phyloP scores from a whole-genome alignment of 2,113 vertebrate species.

The Calcarius ornatus region DNA sequence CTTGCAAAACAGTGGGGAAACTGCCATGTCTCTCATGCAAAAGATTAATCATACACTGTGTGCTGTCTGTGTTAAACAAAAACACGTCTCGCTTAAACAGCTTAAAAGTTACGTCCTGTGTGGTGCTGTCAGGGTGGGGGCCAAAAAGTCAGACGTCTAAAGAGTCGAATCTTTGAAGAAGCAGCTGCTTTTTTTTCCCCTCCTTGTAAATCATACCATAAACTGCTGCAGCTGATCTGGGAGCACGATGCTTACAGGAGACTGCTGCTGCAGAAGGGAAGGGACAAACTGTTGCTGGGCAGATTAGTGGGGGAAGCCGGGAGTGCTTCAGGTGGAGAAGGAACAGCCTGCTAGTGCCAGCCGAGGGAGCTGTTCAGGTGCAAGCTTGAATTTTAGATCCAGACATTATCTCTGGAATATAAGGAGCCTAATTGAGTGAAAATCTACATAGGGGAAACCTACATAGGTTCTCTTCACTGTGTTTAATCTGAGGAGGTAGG shows the following conservation, averaged over 20 bases:
- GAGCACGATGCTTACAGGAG: not conserved
- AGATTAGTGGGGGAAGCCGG: not conserved
- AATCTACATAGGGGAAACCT: no score
- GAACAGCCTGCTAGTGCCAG: not conserved
- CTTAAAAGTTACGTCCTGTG: slow-evolving; percentile 23
- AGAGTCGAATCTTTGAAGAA: slow-evolving; percentile 52
- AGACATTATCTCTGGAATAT: not conserved
- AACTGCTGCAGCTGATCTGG: slow-evolving; percentile 12
- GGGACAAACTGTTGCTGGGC: slow-evolving; percentile 47
- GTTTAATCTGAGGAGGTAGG: not conserved
- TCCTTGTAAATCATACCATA: slow-evolving; percentile 29
- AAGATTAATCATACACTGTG: slow-evolving; percentile 64
- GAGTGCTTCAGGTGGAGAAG: not conserved
- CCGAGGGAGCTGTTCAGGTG: not conserved
- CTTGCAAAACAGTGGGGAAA: slow-evolving; percentile 44
- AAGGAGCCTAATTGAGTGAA: not conserved
- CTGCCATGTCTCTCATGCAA: slow-evolving; percentile 27
- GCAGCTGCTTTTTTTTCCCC: not conserved
- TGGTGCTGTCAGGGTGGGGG: not conserved
- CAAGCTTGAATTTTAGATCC: not conserved
- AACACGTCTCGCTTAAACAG: slow-evolving; percentile 1
- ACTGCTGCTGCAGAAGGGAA: not conserved
- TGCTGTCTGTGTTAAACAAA: slow-evolving; percentile 30
- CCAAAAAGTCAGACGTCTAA: slow-evolving; percentile 13
- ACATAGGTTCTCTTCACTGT: not conserved